phyloP scores from a whole-genome alignment of 2,113 vertebrate species.

The Sitta europaea region DNA sequence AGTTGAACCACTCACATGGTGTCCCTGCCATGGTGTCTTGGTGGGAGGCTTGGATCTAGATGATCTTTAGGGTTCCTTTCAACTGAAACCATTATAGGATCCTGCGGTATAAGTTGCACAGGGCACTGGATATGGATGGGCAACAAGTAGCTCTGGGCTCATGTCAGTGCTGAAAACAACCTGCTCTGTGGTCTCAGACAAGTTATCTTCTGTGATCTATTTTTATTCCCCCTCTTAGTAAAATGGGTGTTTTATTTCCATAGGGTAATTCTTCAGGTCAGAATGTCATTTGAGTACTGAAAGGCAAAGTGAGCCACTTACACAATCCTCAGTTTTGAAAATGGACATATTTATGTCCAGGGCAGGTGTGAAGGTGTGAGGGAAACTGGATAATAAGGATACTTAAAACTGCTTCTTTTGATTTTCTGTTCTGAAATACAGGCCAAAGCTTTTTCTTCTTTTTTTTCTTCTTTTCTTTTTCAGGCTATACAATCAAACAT shows the following conservation, averaged over 20 bases:
- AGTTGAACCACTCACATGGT: neutral
- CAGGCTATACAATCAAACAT: neutral
- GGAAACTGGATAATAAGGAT: neutral
- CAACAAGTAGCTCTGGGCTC: neutral
- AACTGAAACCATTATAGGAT: neutral
- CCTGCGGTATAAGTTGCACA: fast-evolving
- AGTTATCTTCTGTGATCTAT: neutral
- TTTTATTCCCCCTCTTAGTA: neutral
- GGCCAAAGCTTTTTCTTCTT: neutral
- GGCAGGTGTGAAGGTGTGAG: neutral
- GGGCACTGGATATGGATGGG: neutral
- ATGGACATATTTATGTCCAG: neutral
- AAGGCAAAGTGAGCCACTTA: neutral
- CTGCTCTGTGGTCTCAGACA: neutral
- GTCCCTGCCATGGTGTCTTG: neutral
- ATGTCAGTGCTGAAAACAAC: neutral
- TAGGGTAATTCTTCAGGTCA: neutral
- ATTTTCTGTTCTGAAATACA: neutral
- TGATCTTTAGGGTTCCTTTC: neutral
- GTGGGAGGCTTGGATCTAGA: neutral
- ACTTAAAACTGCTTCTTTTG: neutral
- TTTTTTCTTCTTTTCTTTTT: neutral
- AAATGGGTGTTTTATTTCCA: neutral
- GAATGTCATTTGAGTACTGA: neutral
- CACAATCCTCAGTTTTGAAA: neutral